Conservation (phyloP, 2,888 invertebrate species). For the Drosophila nr. medialis region DNA sequence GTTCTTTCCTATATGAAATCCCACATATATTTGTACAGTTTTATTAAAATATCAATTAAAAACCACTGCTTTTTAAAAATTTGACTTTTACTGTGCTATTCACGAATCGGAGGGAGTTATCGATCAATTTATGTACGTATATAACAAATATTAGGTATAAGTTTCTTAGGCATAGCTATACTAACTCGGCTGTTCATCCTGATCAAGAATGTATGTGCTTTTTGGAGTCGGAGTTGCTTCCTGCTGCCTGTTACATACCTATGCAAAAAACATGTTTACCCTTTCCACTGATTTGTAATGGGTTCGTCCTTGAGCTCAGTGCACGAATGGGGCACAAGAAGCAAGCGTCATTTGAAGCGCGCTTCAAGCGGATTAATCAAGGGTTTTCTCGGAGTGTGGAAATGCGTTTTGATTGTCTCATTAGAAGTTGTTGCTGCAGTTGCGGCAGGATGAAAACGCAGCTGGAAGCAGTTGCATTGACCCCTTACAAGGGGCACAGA, state of each 20-base stretch:
- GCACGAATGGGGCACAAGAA: conserved; percentile 22
- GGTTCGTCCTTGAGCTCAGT: conserved; percentile 54
- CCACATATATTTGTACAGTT: neutral
- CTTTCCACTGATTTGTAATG: neutral
- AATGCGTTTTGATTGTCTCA: conserved; percentile 57
- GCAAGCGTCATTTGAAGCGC: conserved; percentile 56
- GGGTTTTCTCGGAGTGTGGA: conserved; percentile 29
- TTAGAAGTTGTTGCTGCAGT: conserved; percentile 55
- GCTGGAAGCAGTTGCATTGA: conserved; percentile 22
- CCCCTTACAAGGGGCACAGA: conserved; percentile 13
- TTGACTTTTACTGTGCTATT: too few relatives aligned
- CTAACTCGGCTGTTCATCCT: neutral
- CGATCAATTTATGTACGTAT: neutral
- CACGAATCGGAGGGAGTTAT: neutral
- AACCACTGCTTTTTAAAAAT: too few relatives aligned
- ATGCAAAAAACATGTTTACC: neutral
- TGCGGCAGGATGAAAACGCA: conserved; percentile 10
- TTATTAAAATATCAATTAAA: neutral
- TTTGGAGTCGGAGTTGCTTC: neutral
- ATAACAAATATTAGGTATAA: neutral
- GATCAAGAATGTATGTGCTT: neutral
- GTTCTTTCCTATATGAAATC: too few relatives aligned
- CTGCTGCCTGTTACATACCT: neutral
- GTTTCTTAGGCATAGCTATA: neutral
- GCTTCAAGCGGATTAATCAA: conserved; percentile 56